These are phyloP conservation scores for Ceratina australensis DNA, from an alignment of 1,140 invertebrate genomes.

Conservation along the genomic window DNA sequence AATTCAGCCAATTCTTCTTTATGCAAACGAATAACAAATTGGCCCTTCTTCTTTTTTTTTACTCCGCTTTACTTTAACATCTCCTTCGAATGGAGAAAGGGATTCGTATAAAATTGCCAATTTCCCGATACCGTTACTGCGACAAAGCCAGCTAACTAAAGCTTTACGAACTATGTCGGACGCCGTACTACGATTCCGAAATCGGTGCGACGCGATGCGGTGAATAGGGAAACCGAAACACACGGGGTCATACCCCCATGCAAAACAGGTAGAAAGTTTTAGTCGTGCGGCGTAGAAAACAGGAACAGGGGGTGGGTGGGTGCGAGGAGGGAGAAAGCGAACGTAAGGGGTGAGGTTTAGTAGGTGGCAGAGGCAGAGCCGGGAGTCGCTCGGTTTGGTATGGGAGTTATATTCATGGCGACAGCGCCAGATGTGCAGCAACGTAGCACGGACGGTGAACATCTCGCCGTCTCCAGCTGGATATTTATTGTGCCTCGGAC, in stretches of 20 bases:
- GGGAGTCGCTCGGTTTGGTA: conserved; percentile 25
- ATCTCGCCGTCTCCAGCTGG: conserved; percentile 64
- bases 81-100: too few species aligned
- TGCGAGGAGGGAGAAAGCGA: conserved; percentile 12
- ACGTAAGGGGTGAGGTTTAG: conserved; percentile 49
- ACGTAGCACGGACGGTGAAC: conserved; percentile 70
- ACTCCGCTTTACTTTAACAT: too few species aligned
- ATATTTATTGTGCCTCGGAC: conserved; percentile 69
- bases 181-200: conserved; percentile 1
- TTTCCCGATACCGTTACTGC: too few species aligned
- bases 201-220: too few species aligned
- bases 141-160: too few species aligned
- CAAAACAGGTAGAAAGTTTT: conserved; percentile 68
- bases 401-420: conserved; percentile 70
- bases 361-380: conserved; percentile 41
- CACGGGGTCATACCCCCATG: conserved; percentile 15
- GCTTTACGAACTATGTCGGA: too few species aligned
- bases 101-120: too few species aligned
- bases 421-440: conserved; percentile 71
- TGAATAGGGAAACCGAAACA: conserved; percentile 20
- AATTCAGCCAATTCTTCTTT: too few species aligned
- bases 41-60: too few species aligned
- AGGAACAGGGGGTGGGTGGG: conserved; percentile 14
- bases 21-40: too few species aligned
- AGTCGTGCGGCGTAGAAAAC: conserved; percentile 37